Percentiles rank a stretch among this genome's conserved stretches.
phyloP scores from a whole-genome alignment of 1,140 invertebrate species.

The Zaprionus tsacasi region DNA sequence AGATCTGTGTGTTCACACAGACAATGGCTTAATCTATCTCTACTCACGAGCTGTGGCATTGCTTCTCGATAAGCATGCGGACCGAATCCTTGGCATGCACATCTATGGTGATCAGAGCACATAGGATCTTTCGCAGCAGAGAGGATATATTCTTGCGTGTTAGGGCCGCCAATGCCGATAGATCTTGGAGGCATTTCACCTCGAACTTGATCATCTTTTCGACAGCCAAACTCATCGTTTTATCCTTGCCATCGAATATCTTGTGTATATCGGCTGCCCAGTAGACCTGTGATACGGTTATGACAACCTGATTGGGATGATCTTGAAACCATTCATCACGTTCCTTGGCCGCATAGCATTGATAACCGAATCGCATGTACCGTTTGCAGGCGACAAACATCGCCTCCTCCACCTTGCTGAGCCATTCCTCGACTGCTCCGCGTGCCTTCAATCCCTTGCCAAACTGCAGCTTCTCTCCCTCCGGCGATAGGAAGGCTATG shows the following conservation, averaged over 20 bases:
- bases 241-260: constrained; percentile 87
- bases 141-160: constrained; percentile 89
- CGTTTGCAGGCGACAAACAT: constrained; percentile 92
- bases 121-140: constrained; percentile 90
- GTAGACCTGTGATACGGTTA: constrained; percentile 94
- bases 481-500: constrained; percentile 93
- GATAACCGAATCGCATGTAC: constrained; percentile 88
- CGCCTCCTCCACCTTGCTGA: constrained; percentile 93
- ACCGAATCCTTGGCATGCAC: constrained; percentile 94
- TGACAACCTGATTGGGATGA: constrained; percentile 86
- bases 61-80: constrained; percentile 88
- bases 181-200: constrained; percentile 88
- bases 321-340: constrained; percentile 83
- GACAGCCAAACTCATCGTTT: constrained; percentile 69
- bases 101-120: constrained; percentile 94
- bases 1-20: too few species aligned
- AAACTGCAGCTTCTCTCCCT: constrained; percentile 91
- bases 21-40: not conserved
- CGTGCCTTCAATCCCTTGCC: constrained; percentile 93
- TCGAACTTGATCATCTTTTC: constrained; percentile 89
- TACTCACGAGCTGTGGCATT: constrained; percentile 87
- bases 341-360: constrained; percentile 78
- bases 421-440: constrained; percentile 95
- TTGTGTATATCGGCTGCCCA: constrained; percentile 92
- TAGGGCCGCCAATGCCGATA: constrained; percentile 91